Conservation (phyloP, 2,888 invertebrate species). For the Osmoderma eremita region DNA sequence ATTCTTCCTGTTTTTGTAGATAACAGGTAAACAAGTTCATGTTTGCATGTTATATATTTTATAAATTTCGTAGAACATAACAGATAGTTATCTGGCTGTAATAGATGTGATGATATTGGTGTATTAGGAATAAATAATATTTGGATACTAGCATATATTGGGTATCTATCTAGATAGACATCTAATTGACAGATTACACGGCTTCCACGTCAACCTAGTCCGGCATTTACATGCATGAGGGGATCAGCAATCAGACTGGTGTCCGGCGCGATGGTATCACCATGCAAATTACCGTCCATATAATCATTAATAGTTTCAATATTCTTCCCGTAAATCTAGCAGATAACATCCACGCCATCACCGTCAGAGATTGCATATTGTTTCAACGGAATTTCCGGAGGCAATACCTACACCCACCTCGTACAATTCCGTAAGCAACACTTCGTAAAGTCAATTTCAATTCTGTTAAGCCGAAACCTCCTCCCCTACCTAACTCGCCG, state of each 20-base stretch:
- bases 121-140: slow-evolving; percentile 6
- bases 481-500: slow-evolving; percentile 1
- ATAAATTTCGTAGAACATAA: no score
- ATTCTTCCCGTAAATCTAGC: slow-evolving; percentile 44
- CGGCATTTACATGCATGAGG: neutral
- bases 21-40: no score
- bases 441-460: slow-evolving; percentile 45
- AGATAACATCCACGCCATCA: slow-evolving; percentile 37
- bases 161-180: neutral
- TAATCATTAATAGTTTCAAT: slow-evolving; percentile 43
- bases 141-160: neutral
- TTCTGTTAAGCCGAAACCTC: slow-evolving; percentile 38
- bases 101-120: neutral
- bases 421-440: slow-evolving; percentile 26
- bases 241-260: slow-evolving; percentile 15
- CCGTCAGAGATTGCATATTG: neutral
- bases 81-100: no score
- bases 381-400: slow-evolving; percentile 32
- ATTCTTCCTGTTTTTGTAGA: no score
- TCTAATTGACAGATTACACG: slow-evolving; percentile 9
- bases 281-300: slow-evolving; percentile 43
- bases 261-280: slow-evolving; percentile 6
- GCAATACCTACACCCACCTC: slow-evolving; percentile 10
- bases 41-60: no score
- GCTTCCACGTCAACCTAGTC: neutral